These are phyloP conservation scores for Sigmodon hispidus DNA, from an alignment of 2,113 vertebrate genomes.

Conservation along the genomic window DNA sequence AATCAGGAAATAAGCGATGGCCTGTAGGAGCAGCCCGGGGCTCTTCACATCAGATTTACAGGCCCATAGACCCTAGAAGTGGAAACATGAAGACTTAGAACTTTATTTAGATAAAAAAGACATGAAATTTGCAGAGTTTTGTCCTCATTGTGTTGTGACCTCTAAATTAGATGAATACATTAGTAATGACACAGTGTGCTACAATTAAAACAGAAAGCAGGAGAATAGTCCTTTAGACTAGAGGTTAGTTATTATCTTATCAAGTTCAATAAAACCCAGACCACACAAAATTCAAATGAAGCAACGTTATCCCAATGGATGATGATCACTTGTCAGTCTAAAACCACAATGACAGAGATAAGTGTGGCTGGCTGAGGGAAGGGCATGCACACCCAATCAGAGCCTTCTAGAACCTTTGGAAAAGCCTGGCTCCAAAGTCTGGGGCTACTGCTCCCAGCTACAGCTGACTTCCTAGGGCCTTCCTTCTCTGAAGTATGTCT, in stretches of 20 bases:
- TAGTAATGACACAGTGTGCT: neutral
- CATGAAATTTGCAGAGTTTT: neutral
- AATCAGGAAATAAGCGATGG: neutral
- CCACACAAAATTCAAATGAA: neutral
- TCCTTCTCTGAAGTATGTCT: neutral
- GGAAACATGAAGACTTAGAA: neutral
- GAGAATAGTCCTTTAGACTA: neutral
- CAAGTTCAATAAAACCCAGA: neutral
- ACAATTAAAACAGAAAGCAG: neutral
- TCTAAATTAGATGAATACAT: neutral
- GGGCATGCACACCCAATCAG: too few relatives aligned
- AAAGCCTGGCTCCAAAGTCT: neutral
- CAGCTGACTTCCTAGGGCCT: neutral
- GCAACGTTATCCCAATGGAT: neutral
- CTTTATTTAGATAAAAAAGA: neutral
- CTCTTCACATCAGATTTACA: too few relatives aligned
- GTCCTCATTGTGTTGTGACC: neutral
- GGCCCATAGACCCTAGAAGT: neutral
- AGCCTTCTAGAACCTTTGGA: neutral
- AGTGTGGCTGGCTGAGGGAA: accelerated
- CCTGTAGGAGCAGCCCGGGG: neutral
- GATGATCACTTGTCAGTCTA: neutral
- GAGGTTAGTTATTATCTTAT: neutral
- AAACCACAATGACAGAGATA: neutral
- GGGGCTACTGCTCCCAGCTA: accelerated